Percentiles rank a stretch among this genome's conserved stretches.
Conservation (phyloP, 2,113 vertebrate genomes). For the Colaptes auratus region DNA sequence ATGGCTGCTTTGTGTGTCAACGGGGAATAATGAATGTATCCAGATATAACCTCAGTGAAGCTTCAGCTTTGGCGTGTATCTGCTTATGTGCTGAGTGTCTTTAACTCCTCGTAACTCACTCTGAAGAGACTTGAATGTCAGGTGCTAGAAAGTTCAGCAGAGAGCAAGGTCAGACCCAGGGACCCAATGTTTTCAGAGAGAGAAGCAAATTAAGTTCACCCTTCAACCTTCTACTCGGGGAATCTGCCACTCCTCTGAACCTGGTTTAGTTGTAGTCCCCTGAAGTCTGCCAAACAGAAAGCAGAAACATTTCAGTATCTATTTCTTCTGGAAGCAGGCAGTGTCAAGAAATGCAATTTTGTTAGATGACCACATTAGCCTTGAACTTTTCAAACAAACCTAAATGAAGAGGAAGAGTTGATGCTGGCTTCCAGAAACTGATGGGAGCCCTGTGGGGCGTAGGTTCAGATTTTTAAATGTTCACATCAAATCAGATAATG, state of each 20-base stretch:
- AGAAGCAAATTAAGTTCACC: slow-evolving; percentile 38
- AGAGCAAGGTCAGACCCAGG: slow-evolving; percentile 14
- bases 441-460: slow-evolving; percentile 8
- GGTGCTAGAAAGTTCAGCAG: not conserved
- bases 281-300: not conserved
- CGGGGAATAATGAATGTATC: not conserved
- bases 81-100: not conserved
- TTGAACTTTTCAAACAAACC: slow-evolving; percentile 31
- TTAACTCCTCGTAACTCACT: slow-evolving; percentile 13
- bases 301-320: not conserved
- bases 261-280: not conserved
- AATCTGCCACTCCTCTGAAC: not conserved
- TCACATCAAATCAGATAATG: slow-evolving; percentile 26
- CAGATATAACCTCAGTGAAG: not conserved
- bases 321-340: slow-evolving; percentile 9
- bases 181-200: not conserved
- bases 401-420: slow-evolving; percentile 10
- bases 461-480: slow-evolving; percentile 30
- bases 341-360: slow-evolving; percentile 17
- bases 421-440: slow-evolving; percentile 13
- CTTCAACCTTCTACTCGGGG: not conserved
- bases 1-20: not conserved
- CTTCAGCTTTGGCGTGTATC: not conserved
- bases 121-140: not conserved
- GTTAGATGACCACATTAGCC: slow-evolving; percentile 10